Base-by-base conservation (phyloP, 2,113 vertebrate species). In the Ceyx margarethae region DNA sequence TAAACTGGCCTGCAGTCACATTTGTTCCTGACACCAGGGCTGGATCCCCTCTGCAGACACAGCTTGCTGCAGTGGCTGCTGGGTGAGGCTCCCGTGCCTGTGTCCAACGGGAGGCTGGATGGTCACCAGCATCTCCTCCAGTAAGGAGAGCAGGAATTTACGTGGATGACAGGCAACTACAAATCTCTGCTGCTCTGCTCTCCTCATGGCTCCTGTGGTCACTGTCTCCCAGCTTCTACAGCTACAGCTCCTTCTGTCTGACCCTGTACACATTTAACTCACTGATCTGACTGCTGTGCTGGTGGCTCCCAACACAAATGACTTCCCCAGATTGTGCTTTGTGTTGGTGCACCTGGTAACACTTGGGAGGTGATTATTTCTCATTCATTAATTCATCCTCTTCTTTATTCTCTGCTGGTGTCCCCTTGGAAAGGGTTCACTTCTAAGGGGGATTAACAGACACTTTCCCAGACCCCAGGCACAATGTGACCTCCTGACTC, bases 171-270 rank as follows among this genome's bases (percentile, higher is more conserved):
- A 53, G 22, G 1, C 35, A 43, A 11, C 11, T 22, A 2, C 12
- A 22, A 1, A 0, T 15, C 29, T 26, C 37, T 48, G 10, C 31
- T 13, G 9, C 1, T 3, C 53, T 43, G 15, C 25, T 43, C 71
- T 29, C 45, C 69, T 66, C 13, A 2, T 1, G 22, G 29, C 85
- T 85, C 43, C 57, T 51, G 29, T 1, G 40, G 46, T 10, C 5
- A 0, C 51, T 43, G 13, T 14, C 16, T 54, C 45, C 60, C 64
- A 53, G 45, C 9, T 53, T 6, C 4, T 23, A 23, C 57, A 37
- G 23, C 15, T 1, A 0, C 1, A 50, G 6, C 31, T 31, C 35
- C 31, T 33, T 13, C 2, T 5, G 3, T 7, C 1, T 2, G 33
- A 14, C 33, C 42, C 22, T 9, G 19, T 40, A 35, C 62, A 17